Percentiles rank a stretch among this genome's conserved stretches.
phyloP scores from a whole-genome alignment of 2,113 vertebrate genomes.

The Seriola aureovittata region DNA sequence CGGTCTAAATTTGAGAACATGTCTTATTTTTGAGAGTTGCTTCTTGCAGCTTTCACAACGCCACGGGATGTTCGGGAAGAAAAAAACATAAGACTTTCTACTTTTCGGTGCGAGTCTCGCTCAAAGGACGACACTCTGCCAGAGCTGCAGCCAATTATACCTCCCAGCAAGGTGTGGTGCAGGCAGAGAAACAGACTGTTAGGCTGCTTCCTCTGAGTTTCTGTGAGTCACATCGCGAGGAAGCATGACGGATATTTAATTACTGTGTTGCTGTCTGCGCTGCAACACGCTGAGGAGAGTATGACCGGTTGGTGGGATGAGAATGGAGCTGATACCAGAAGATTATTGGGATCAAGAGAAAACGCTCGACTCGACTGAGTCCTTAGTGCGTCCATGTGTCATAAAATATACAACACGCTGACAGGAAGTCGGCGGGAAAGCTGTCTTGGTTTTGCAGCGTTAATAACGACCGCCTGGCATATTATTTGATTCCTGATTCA shows the following conservation, averaged over 20 bases:
- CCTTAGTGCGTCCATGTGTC: too few relatives aligned
- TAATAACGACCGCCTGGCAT: too few relatives aligned
- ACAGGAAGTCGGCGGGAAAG: too few relatives aligned
- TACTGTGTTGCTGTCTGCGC: neutral
- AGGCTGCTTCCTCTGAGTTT: neutral
- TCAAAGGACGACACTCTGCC: conserved; percentile 18
- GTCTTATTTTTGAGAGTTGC: conserved; percentile 35
- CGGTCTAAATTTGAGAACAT: neutral
- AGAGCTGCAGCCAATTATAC: conserved; percentile 50
- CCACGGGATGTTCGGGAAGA: conserved; percentile 35
- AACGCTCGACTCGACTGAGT: too few relatives aligned
- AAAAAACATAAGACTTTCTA: conserved; percentile 9
- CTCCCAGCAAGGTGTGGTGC: conserved; percentile 43
- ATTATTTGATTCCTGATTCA: too few relatives aligned
- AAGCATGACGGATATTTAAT: conserved; percentile 23
- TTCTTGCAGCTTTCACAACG: neutral
- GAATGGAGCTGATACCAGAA: neutral
- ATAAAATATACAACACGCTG: too few relatives aligned
- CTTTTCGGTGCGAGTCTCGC: neutral
- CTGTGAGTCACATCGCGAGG: neutral
- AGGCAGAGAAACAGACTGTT: neutral
- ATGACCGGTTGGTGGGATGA: neutral
- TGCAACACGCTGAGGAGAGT: too few relatives aligned
- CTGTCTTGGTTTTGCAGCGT: too few relatives aligned
- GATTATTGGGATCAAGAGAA: too few relatives aligned